Evolutionary conservation across 2,113 vertebrate species (phyloP).

Genomic region (Phyllostomus discolor): DNA sequence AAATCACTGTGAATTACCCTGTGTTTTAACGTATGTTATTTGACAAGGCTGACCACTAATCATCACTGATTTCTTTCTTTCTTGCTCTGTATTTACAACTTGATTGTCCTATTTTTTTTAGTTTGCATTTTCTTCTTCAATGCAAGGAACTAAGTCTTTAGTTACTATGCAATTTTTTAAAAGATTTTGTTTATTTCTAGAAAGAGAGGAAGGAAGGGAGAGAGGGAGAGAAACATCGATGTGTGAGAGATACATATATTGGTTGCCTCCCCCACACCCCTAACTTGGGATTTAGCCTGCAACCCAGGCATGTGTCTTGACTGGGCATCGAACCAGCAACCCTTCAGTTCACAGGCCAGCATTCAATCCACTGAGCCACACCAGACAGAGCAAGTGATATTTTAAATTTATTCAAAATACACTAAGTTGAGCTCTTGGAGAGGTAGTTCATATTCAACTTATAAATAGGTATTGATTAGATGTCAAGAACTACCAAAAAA

Average conservation of each 20-base stretch:
- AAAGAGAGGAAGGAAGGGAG: too few species aligned
- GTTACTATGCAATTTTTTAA: background rate
- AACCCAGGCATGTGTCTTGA: too few species aligned
- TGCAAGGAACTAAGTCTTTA: background rate
- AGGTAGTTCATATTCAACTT: background rate
- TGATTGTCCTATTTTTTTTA: background rate
- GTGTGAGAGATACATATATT: too few species aligned
- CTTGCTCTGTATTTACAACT: background rate
- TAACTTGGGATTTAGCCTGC: too few species aligned
- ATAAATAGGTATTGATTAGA: background rate
- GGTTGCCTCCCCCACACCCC: too few species aligned
- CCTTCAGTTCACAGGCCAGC: too few species aligned
- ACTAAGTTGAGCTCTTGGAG: background rate
- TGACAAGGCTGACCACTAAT: background rate
- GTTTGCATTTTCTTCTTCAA: constrained; percentile 3
- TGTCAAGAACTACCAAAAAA: background rate
- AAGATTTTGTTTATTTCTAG: too few species aligned
- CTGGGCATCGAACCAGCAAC: too few species aligned
- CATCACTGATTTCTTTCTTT: background rate
- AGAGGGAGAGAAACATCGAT: too few species aligned
- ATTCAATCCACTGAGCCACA: too few species aligned
- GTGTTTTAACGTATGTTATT: background rate
- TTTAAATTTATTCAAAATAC: background rate
- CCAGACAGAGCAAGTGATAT: background rate
- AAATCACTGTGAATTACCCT: constrained; percentile 18